Base-by-base conservation (phyloP, 92 coral and sea anemone species). In the Heteractis magnifica region DNA sequence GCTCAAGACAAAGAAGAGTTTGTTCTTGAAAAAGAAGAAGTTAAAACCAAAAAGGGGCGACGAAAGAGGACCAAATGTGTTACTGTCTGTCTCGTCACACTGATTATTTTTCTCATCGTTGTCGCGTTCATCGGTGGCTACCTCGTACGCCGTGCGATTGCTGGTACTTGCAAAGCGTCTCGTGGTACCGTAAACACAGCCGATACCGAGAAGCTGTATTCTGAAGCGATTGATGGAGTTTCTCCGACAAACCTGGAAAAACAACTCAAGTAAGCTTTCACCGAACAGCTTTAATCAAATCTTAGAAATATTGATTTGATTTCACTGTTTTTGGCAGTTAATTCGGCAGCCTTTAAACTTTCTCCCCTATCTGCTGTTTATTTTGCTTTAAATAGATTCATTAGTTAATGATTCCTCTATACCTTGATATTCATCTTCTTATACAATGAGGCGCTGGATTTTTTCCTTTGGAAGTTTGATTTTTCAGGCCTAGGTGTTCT, bases 51-150 rank as follows among this genome's bases (percentile, higher is more conserved):
- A 77, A 49, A 52, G 50, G 23, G 15, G 11, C 41, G 81, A 41
- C 82, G 76, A 15, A 70, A 84, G 34, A 53, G 87, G 11, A 44
- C 77, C 15, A 84, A 26, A 44, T 76, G 87, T 68, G 51, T 68
- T 48, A 52, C 52, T 13, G 74, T 58, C 13, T 59, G 52, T 56
- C 72, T 85, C 0, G 84, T 59, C 11, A 13, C 79, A 44, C 56
- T 85, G 50, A 79, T 72, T 52, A 51, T 85, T 55, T 20, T 85
- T 49, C 78, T 85, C 55, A 72, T 85, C 55, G 52, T 85, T 9
- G 80, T 23, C 21, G 88, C 84, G 18, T 79, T 79, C 23, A 34
- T 77, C 34, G 85, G 79, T 50, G 88, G 88, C 10, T 85, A 79
- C 20, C 80, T 85, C 16, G 84, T 85, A 10, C 79, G 88, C 34